A percentile compares a stretch with the other conserved stretches of the same genome.
Evolutionary conservation across 2,797 vertebrate genomes (phyloP).

Genomic region (Craterocephalus amniculus): DNA sequence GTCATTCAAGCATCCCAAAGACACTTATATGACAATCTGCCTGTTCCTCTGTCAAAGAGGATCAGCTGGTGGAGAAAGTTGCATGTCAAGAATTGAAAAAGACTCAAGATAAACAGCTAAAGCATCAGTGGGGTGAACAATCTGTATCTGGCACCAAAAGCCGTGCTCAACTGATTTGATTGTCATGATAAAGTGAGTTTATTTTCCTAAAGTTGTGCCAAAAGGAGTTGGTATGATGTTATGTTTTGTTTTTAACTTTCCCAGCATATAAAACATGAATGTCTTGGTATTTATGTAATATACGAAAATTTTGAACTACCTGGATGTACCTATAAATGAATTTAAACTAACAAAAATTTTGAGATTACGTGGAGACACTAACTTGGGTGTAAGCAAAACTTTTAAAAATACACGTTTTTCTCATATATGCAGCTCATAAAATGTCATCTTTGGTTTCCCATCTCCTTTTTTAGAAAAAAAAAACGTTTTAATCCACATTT

Average conservation of each 20-base stretch:
- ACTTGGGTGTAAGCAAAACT: background rate
- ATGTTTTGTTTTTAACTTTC: background rate
- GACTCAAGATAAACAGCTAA: background rate
- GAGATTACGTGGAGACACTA: background rate
- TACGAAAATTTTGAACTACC: background rate
- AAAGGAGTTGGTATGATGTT: background rate
- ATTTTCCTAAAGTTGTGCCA: background rate
- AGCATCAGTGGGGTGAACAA: background rate
- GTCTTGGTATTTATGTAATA: background rate
- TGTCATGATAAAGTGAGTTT: background rate
- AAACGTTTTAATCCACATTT: background rate
- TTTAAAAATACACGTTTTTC: background rate
- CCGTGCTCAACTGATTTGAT: background rate
- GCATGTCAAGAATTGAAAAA: background rate
- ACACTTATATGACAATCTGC: conserved; percentile 40
- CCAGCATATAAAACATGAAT: background rate
- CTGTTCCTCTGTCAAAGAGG: conserved; percentile 29
- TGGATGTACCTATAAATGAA: background rate
- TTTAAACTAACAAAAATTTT: background rate
- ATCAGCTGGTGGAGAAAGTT: conserved; percentile 15
- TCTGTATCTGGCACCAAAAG: background rate
- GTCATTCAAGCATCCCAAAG: conserved; percentile 44
- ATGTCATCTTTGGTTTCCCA: background rate
- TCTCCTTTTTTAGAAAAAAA: background rate
- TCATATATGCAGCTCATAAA: background rate